phyloP scores from a whole-genome alignment of 92 coral and sea anemone species.

The Metridium senile region DNA sequence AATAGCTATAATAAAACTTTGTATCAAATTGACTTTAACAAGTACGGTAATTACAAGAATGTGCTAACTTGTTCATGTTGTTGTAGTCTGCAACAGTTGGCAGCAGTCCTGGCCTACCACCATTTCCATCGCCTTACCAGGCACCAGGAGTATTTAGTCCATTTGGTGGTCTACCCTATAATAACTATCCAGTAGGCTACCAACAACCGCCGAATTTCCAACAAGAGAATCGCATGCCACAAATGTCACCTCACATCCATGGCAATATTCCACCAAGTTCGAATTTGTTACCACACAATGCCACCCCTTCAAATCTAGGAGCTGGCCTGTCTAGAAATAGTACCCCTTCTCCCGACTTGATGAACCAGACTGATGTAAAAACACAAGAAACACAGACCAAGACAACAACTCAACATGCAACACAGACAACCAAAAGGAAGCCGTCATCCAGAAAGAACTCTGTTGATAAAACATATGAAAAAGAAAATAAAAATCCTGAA shows the following conservation, averaged over 20 bases:
- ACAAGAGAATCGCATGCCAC: constrained; percentile 46
- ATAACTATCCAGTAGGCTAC: constrained; percentile 70
- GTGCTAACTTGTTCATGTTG: background rate
- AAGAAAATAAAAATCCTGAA: constrained; percentile 50
- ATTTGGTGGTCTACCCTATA: constrained; percentile 72
- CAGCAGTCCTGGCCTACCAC: constrained; percentile 31
- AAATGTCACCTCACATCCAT: constrained; percentile 50
- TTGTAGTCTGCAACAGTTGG: constrained; percentile 16
- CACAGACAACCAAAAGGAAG: constrained; percentile 78
- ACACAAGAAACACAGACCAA: constrained; percentile 69
- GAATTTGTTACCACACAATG: constrained; percentile 65
- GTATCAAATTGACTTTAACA: background rate
- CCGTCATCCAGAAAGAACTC: constrained; percentile 86
- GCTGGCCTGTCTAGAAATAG: constrained; percentile 62
- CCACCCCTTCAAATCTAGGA: constrained; percentile 70
- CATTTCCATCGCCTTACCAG: constrained; percentile 38
- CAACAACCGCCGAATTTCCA: constrained; percentile 40
- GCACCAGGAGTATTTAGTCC: constrained; percentile 67
- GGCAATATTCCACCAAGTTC: constrained; percentile 53
- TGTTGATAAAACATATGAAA: constrained; percentile 62
- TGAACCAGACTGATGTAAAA: constrained; percentile 40
- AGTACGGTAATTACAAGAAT: too few relatives aligned
- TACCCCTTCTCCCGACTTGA: constrained; percentile 88
- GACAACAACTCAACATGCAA: constrained; percentile 68
- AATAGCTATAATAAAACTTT: background rate